Conservation (phyloP, 64 coral and sea anemone species). For the Hydrozoanthus tunicans region DNA sequence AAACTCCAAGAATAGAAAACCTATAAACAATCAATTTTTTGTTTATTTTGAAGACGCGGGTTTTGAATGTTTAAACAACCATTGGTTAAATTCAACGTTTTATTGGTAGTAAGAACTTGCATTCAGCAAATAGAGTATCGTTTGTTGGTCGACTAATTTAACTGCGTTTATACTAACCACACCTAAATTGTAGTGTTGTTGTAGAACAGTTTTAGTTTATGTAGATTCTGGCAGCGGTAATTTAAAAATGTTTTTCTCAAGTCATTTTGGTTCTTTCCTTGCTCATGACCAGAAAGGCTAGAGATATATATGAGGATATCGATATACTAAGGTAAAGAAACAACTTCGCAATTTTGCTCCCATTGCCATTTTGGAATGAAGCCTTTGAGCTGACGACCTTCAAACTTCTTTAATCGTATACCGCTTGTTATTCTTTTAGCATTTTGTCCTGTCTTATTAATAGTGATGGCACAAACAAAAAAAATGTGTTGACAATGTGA, state of each 20-base stretch:
- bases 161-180: not conserved
- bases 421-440: too few relatives aligned
- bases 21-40: not conserved
- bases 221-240: not conserved
- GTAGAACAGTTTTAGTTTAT: not conserved
- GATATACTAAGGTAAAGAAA: not conserved
- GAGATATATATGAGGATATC: not conserved
- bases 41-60: not conserved
- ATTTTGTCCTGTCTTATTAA: too few relatives aligned
- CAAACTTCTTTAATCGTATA: too few relatives aligned
- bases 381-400: too few relatives aligned
- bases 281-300: not conserved
- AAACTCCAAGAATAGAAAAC: too few relatives aligned
- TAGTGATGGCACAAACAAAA: too few relatives aligned
- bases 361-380: too few relatives aligned
- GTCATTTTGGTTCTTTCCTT: not conserved
- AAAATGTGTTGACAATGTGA: not conserved
- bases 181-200: not conserved
- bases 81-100: not conserved
- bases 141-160: not conserved
- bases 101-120: not conserved
- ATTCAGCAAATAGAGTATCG: not conserved
- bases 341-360: too few relatives aligned
- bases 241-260: not conserved
- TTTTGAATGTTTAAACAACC: not conserved